Evolutionary conservation across 2,113 vertebrate genomes (phyloP).

Genomic region (Hippocampus abdominalis): DNA sequence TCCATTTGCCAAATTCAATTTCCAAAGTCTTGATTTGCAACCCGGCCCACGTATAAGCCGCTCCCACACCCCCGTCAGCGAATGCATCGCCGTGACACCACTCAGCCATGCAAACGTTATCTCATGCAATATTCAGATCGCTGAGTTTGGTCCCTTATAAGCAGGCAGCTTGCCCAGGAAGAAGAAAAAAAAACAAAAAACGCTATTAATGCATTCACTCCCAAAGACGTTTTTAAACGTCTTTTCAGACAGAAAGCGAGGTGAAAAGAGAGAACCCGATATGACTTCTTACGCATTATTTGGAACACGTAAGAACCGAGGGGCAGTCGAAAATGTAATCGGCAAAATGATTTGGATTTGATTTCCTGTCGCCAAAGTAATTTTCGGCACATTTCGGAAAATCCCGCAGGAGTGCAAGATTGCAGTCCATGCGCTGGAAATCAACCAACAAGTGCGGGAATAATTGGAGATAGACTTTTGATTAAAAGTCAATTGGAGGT

Average conservation of each 20-base stretch:
- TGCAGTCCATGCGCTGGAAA: not conserved
- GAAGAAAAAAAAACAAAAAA: slow-evolving; percentile 17
- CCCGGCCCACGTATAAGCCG: not conserved
- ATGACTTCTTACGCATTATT: slow-evolving; percentile 13
- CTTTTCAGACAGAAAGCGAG: no score
- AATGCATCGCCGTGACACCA: slow-evolving; percentile 18
- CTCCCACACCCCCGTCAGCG: slow-evolving; percentile 3
- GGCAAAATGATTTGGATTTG: not conserved
- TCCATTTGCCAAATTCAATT: slow-evolving; percentile 9
- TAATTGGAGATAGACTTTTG: not conserved
- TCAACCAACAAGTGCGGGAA: not conserved
- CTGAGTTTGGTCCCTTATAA: slow-evolving; percentile 22
- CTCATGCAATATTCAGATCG: slow-evolving; percentile 65
- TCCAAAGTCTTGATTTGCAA: not conserved
- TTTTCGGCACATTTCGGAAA: not conserved
- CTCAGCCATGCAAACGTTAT: slow-evolving; percentile 50
- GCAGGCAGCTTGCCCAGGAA: not conserved
- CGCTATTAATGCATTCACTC: no score
- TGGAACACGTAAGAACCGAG: not conserved
- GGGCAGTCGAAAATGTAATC: not conserved
- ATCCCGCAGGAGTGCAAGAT: not conserved
- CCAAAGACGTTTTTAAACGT: no score
- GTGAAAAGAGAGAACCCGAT: not conserved
- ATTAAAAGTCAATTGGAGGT: not conserved
- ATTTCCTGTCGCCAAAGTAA: not conserved